Evolutionary conservation across 1,140 invertebrate genomes (phyloP).

Genomic region (Lepidurus packardi): DNA sequence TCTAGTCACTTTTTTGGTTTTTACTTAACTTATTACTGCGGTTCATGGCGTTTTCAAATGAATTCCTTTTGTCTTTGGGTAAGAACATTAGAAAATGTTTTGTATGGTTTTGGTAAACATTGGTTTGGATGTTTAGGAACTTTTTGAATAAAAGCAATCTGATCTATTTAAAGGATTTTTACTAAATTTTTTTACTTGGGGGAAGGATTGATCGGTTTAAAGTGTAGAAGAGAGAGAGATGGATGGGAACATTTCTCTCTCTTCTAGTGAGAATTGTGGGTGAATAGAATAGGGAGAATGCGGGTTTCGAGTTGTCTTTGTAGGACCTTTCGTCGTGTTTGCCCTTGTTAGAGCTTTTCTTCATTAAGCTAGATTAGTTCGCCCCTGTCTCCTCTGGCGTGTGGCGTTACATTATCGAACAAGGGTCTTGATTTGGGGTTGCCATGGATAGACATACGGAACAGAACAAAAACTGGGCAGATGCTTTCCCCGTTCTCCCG

Average conservation of each 20-base stretch:
- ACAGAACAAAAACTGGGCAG: not conserved
- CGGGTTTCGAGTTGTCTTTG: not conserved
- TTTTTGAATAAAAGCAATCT: no score
- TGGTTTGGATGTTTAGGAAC: no score
- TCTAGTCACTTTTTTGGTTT: conserved; percentile 23
- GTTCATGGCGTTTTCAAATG: no score
- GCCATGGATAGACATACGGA: not conserved
- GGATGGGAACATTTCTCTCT: no score
- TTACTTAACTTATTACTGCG: no score
- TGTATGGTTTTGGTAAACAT: no score
- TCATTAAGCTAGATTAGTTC: conserved; percentile 10
- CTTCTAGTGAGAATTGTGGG: no score
- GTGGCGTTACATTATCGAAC: conserved; percentile 15
- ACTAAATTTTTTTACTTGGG: no score
- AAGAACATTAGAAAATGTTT: no score
- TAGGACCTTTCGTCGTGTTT: not conserved
- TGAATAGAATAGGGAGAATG: not conserved
- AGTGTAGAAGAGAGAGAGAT: not conserved
- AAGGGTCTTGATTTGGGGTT: not conserved
- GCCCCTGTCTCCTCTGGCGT: not conserved
- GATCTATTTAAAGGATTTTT: no score
- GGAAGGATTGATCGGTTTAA: no score
- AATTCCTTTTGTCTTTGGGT: no score
- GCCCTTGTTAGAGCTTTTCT: not conserved
- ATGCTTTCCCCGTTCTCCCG: conserved; percentile 3